Evolutionary conservation across 1,140 invertebrate species (phyloP).

Genomic region (Aphelinus certus): DNA sequence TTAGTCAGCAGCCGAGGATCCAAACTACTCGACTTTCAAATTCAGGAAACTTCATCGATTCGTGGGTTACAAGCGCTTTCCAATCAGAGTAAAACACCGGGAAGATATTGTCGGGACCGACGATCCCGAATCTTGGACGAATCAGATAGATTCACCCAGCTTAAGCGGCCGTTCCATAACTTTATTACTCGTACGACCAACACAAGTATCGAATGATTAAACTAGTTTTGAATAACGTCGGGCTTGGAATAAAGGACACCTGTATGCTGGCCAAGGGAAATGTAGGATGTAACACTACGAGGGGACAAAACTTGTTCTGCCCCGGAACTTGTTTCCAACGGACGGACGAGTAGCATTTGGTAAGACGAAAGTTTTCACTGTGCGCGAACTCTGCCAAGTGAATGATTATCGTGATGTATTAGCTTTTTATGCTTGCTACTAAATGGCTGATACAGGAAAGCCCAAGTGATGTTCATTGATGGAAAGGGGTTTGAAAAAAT

Average conservation of each 20-base stretch:
- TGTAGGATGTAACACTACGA: neutral
- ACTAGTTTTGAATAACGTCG: neutral
- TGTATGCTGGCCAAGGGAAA: neutral
- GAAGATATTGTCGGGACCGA: constrained; percentile 29
- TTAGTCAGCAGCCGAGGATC: constrained; percentile 23
- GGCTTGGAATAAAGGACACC: neutral
- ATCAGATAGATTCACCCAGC: no score
- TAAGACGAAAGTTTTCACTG: constrained; percentile 31
- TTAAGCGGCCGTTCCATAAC: no score
- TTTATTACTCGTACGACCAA: no score
- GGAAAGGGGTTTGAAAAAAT: no score
- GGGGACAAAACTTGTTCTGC: constrained; percentile 37
- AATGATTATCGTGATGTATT: neutral
- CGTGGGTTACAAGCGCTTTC: constrained; percentile 31
- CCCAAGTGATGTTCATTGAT: no score
- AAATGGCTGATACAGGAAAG: no score
- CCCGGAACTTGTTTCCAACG: constrained; percentile 20
- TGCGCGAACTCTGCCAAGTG: constrained; percentile 7
- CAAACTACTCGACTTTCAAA: constrained; percentile 33
- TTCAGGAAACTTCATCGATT: constrained; percentile 35
- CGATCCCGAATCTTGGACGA: no score
- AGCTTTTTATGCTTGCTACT: no score
- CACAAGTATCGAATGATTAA: no score
- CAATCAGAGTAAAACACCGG: constrained; percentile 37
- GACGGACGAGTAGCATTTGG: neutral